phyloP scores from a whole-genome alignment of 1,140 invertebrate species.

The Megalopta genalis region DNA sequence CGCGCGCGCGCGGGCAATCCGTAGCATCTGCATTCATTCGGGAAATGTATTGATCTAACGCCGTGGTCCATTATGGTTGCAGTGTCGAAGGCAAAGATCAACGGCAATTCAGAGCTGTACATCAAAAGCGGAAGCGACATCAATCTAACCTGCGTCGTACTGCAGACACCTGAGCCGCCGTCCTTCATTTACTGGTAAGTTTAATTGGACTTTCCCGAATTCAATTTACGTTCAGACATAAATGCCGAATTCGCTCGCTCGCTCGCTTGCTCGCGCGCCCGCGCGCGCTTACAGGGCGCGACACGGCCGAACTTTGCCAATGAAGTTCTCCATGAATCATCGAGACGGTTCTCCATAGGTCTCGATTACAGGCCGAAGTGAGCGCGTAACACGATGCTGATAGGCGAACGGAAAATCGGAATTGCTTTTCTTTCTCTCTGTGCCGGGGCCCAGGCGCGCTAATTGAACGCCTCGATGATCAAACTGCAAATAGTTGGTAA shows the following conservation, averaged over 20 bases:
- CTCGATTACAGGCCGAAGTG: slow-evolving; percentile 37
- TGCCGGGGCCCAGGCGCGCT: too few relatives aligned
- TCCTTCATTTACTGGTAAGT: slow-evolving; percentile 92
- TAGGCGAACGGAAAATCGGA: slow-evolving; percentile 26
- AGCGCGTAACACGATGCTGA: slow-evolving; percentile 16
- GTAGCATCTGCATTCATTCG: neutral
- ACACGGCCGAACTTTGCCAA: slow-evolving; percentile 19
- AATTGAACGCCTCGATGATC: neutral
- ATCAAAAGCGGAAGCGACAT: slow-evolving; percentile 94
- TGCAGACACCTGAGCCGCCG: slow-evolving; percentile 92
- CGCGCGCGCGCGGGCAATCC: neutral
- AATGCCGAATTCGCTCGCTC: slow-evolving; percentile 24
- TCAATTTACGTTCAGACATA: slow-evolving; percentile 23
- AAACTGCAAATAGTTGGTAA: slow-evolving; percentile 1
- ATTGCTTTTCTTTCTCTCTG: slow-evolving; percentile 12
- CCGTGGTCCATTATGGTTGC: slow-evolving; percentile 75
- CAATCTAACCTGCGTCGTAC: slow-evolving; percentile 92
- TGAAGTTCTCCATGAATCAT: slow-evolving; percentile 27
- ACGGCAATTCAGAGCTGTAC: slow-evolving; percentile 91
- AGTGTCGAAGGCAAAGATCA: slow-evolving; percentile 94
- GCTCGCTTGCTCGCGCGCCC: too few relatives aligned
- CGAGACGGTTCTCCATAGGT: slow-evolving; percentile 5
- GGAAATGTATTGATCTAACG: slow-evolving; percentile 30
- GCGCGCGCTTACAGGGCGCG: too few relatives aligned
- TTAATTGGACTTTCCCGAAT: slow-evolving; percentile 42